Percentiles rank a stretch among this genome's conserved stretches.
Evolutionary conservation across 2,888 invertebrate species (phyloP).

Genomic region (Drosophila flavopinicola): DNA sequence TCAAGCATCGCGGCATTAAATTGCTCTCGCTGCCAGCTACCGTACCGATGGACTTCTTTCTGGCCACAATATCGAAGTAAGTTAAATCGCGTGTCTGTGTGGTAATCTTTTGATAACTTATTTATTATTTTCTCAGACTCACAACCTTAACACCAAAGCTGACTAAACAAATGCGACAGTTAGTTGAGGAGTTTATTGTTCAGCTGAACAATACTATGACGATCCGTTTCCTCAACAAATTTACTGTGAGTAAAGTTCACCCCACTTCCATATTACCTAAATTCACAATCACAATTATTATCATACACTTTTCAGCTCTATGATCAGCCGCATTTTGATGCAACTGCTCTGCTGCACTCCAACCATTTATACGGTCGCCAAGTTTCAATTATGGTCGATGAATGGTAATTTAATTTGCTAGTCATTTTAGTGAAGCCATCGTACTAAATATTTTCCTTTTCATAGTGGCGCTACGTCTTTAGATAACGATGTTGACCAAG

Average conservation of each 20-base stretch:
- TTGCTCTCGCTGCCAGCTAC: constrained; percentile 93
- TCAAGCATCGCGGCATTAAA: constrained; percentile 92
- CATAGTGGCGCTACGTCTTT: constrained; percentile 80
- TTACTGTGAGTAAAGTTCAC: constrained; percentile 55
- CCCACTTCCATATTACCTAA: neutral
- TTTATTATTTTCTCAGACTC: neutral
- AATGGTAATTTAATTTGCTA: constrained; percentile 68
- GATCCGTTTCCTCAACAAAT: constrained; percentile 79
- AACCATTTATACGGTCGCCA: constrained; percentile 78
- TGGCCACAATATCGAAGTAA: constrained; percentile 88
- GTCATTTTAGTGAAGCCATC: constrained; percentile 4
- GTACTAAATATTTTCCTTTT: neutral
- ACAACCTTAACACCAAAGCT: constrained; percentile 81
- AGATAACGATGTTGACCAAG: constrained; percentile 86
- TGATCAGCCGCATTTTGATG: constrained; percentile 83
- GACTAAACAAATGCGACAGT: constrained; percentile 84
- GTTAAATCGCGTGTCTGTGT: neutral
- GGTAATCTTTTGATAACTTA: neutral
- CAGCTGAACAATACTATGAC: constrained; percentile 78
- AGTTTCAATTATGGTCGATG: constrained; percentile 82
- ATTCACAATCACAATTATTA: neutral
- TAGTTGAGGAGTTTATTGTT: constrained; percentile 86
- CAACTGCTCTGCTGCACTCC: constrained; percentile 80
- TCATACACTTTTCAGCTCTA: constrained; percentile 53
- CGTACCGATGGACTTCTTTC: constrained; percentile 94